Percentiles rank a stretch among this genome's conserved stretches.
phyloP scores from a whole-genome alignment of 2,888 invertebrate genomes.

The Brenthis hecate region DNA sequence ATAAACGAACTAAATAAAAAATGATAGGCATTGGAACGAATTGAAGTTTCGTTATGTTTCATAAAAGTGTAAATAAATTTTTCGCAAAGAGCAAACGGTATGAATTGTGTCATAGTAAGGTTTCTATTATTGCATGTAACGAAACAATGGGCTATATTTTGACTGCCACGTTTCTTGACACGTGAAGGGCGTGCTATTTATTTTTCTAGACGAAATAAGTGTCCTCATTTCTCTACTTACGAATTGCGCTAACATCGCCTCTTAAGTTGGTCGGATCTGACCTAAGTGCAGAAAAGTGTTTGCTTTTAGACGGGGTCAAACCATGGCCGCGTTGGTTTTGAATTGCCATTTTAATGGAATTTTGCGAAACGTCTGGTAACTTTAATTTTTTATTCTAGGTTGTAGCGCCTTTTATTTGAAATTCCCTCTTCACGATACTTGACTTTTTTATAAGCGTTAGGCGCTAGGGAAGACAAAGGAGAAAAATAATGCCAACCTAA shows the following conservation, averaged over 20 bases:
- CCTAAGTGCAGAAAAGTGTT: slow-evolving; percentile 72
- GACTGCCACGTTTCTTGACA: slow-evolving; percentile 41
- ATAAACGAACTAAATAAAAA: too few relatives aligned
- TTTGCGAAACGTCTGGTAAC: slow-evolving; percentile 28
- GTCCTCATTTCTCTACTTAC: slow-evolving; percentile 57
- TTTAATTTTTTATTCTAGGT: slow-evolving; percentile 41
- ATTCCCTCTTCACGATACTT: slow-evolving; percentile 47
- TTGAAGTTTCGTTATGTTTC: slow-evolving; percentile 1
- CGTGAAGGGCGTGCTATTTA: slow-evolving; percentile 47
- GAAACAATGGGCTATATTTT: slow-evolving; percentile 51
- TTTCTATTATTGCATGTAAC: slow-evolving; percentile 58
- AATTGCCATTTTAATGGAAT: slow-evolving; percentile 55
- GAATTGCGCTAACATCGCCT: slow-evolving; percentile 64
- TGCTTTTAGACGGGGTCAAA: slow-evolving; percentile 50
- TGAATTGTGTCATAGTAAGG: slow-evolving; percentile 59
- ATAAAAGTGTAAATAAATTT: slow-evolving; percentile 32
- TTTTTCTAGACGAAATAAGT: slow-evolving; percentile 62
- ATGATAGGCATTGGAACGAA: too few relatives aligned
- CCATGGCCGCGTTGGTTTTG: slow-evolving; percentile 58
- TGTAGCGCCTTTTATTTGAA: slow-evolving; percentile 42
- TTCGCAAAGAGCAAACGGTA: slow-evolving; percentile 47
- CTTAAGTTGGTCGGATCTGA: slow-evolving; percentile 47
- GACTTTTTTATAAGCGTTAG: slow-evolving; percentile 55
- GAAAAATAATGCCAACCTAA: slow-evolving; percentile 65
- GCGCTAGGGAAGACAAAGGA: slow-evolving; percentile 50